These are phyloP conservation scores for Arion vulgaris DNA, from an alignment of 1,140 invertebrate genomes.

Conservation along the genomic window DNA sequence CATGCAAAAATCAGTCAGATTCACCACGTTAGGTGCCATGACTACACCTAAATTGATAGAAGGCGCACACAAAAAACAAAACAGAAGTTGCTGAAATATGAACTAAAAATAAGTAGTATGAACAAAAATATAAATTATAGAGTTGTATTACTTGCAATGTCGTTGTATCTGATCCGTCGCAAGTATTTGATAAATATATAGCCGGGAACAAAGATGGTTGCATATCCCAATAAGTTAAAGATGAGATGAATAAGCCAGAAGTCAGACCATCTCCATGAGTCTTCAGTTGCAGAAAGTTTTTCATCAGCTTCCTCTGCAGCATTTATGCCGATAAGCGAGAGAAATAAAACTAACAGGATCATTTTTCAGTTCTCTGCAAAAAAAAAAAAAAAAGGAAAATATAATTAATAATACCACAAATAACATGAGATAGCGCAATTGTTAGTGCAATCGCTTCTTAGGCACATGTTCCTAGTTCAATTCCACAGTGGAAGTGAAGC, in stretches of 20 bases:
- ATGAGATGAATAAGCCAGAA: slow-evolving; percentile 83
- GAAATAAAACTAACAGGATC: not conserved
- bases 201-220: slow-evolving; percentile 88
- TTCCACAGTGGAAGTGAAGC: no score
- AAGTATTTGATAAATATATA: slow-evolving; percentile 89
- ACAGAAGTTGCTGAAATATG: no score
- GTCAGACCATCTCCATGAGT: slow-evolving; percentile 62
- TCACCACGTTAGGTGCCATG: no score
- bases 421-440: no score
- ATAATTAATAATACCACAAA: no score
- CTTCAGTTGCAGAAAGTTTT: not conserved
- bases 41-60: no score
- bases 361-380: not conserved
- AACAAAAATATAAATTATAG: not conserved
- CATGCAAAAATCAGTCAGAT: no score
- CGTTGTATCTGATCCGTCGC: slow-evolving; percentile 84
- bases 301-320: not conserved
- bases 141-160: slow-evolving; percentile 79
- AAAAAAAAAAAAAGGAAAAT: not conserved
- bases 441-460: no score
- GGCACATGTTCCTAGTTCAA: no score
- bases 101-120: no score
- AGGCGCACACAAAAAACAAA: no score
- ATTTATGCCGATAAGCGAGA: not conserved
- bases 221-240: slow-evolving; percentile 90